Conservation (phyloP, 2,113 vertebrate genomes). For the Benthochromis sp. region DNA sequence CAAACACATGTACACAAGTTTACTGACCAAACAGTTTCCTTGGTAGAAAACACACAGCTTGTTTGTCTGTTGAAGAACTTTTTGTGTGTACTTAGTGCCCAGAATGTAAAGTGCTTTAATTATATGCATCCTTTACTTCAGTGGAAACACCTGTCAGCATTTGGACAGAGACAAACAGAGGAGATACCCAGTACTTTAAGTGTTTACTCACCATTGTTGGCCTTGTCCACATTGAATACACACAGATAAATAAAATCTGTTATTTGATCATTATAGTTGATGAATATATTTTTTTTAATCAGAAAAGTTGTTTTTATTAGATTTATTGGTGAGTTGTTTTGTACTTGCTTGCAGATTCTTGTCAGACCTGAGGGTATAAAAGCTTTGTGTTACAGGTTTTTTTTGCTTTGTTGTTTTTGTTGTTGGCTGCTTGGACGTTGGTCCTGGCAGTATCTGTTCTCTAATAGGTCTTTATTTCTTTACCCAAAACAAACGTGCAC, state of each 20-base stretch:
- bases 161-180: background rate
- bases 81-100: background rate
- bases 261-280: background rate
- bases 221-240: background rate
- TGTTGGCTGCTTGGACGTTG: background rate
- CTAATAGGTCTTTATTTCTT: background rate
- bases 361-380: too few species aligned
- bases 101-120: slow-evolving; percentile 17
- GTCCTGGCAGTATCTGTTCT: background rate
- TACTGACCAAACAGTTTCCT: background rate
- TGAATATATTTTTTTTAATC: background rate
- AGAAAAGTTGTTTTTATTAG: background rate
- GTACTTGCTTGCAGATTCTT: background rate
- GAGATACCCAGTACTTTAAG: background rate
- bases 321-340: background rate
- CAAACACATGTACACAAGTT: background rate
- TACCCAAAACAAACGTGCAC: background rate
- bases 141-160: background rate
- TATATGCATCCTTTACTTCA: background rate
- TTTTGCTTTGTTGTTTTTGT: background rate
- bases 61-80: slow-evolving; percentile 5
- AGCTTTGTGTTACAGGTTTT: background rate
- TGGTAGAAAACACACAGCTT: background rate
- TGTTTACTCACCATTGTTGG: background rate
- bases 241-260: background rate